These are phyloP conservation scores for Drosophila insularis DNA, from an alignment of 1,140 invertebrate genomes.

Conservation along the genomic window DNA sequence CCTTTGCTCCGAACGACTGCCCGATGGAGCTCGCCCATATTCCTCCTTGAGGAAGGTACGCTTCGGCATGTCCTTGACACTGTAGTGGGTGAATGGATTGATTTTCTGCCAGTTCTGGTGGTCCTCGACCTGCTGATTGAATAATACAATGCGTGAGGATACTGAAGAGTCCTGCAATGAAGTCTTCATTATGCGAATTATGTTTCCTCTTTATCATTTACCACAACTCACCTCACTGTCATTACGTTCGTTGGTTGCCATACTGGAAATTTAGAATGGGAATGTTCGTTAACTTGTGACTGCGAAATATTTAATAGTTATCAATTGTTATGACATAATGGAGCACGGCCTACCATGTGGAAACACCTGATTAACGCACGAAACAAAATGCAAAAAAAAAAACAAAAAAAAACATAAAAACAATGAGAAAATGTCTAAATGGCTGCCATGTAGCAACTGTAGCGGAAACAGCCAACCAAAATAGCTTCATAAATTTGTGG, in stretches of 20 bases:
- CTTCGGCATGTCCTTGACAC: constrained; percentile 56
- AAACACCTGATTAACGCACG: constrained; percentile 11
- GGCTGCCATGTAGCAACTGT: constrained; percentile 60
- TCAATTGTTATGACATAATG: not conserved
- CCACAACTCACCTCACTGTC: constrained; percentile 1
- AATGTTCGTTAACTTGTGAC: not conserved
- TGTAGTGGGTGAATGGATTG: constrained; percentile 61
- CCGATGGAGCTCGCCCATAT: constrained; percentile 48
- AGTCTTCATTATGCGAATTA: not conserved
- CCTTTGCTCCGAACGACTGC: constrained; percentile 54
- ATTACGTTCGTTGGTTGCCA: constrained; percentile 12
- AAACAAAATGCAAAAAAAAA: constrained; percentile 23
- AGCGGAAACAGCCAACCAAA: constrained; percentile 63
- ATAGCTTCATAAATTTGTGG: constrained; percentile 67
- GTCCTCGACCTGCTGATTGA: constrained; percentile 55
- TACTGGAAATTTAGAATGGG: constrained; percentile 6
- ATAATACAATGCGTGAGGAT: constrained; percentile 51
- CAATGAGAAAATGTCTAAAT: not conserved
- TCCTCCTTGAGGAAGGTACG: constrained; percentile 30
- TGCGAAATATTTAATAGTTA: not conserved
- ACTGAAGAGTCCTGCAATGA: constrained; percentile 41
- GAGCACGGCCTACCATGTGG: not conserved
- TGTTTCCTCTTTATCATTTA: not conserved
- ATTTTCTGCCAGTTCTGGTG: constrained; percentile 60
- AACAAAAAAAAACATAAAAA: not conserved